Base-by-base conservation (phyloP, 2,113 vertebrate genomes). In the Callaeas wilsoni region DNA sequence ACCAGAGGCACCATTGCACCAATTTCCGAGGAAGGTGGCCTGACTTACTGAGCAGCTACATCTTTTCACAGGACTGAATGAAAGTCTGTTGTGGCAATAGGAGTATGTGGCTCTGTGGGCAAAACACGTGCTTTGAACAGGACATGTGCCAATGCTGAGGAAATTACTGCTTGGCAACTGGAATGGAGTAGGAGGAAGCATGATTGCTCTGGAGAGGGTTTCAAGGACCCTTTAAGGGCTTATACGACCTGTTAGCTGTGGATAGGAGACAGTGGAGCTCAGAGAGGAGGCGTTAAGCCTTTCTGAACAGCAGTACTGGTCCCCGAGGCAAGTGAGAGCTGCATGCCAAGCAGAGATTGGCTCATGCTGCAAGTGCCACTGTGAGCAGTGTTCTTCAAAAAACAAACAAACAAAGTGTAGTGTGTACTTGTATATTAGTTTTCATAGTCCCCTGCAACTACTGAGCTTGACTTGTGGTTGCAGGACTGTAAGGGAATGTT, bases 151-250 rank as follows among this genome's bases (percentile, higher is more conserved):
- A 94, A 7, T 83, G 74, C 74, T 78, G 70, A 64, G 87, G 59
- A 93, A 93, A 85, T 91, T 69, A 90, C 50, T 90, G 67, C 82
- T 87, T 90, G 79, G 82, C 85, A 77, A 30, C 75, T 90, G 79
- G 57, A 62, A 69, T 92, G 87, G 90, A 65, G 87, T 89, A 90
- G 82, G 82, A 83, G n/a, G 70, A 90, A 50, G 53, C 88, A 27
- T 60, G 71, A 86, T 88, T 86, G 67, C 79, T 84, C 75, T 95
- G 83, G 78, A 94, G 94, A 90, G 88, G 81, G 53, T 90, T 94
- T 97, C 88, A 73, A 92, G 90, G 79, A 46, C 75, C 29, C 27
- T 90, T 88, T 92, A 65, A 95, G 69, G 85, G 71, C 82, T 90
- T 92, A 16, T 57, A 35, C 1, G 50, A 86, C 95, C 90, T 94